Evolutionary conservation across 2,888 invertebrate species (phyloP), one percentile per base, ranked within the genome.

Genomic region (Heliconius ismenius): DNA sequence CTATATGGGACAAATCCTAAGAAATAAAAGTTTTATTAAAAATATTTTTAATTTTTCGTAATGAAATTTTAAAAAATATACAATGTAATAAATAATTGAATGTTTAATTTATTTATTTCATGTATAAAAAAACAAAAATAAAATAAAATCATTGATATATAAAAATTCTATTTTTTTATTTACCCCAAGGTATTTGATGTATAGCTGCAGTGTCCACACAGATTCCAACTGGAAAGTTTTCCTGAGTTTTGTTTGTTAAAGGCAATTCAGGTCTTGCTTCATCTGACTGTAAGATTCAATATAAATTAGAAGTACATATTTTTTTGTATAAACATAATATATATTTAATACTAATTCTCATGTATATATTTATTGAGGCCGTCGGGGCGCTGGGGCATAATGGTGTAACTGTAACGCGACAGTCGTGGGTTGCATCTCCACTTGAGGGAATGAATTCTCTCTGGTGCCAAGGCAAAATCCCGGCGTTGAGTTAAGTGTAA

Each of bases 261-360:
- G 98, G 98, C 76, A 98, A 90, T 88, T 98, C 98, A 0, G 98
- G 98, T 77, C 98, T 95, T 0, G 96, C 96, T 78, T 96, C 96
- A 86, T 98, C 98, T 64, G 95, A 81, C 94, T 95, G 80, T 0
- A 87, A 82, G 74, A 76, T 76, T 26, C 80, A 73, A 36, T 15
- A 15, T n/a, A 32, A 65, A 49, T 54, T 18, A 36, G n/a, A 26
- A 6, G 10, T 6, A 54, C 26, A 4, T 7, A 32, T 32, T 2
- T 54, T 54, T 54, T 54, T 54, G 54, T n/a, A 18, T 54, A 54
- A 54, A 54, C 2, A 54, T 54, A 54, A 21, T 43, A 43, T 13
- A 43, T 58, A 58, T n/a, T 11, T n/a, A 0, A 49, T 7, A 49
- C 4, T 49, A 49, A 18, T 49, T 18, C 9, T n/a, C n/a, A 58